Evolutionary conservation across 2,113 vertebrate genomes (phyloP).

Genomic region (Scortum barcoo): DNA sequence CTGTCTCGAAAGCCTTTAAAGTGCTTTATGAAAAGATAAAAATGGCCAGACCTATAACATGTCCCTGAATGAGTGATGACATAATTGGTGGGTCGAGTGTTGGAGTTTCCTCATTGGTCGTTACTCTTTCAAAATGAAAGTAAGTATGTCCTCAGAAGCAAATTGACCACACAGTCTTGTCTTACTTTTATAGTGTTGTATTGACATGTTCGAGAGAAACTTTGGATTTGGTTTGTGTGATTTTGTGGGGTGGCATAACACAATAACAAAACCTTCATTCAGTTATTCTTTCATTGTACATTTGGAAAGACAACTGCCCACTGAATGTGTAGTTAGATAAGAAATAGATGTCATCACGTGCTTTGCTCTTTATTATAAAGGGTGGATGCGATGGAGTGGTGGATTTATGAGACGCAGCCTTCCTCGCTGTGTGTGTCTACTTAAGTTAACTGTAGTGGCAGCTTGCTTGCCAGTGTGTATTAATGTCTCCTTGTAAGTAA

Average conservation of each 20-base stretch:
- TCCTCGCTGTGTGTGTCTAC: neutral
- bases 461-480: neutral
- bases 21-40: neutral
- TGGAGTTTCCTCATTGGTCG: no score
- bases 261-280: neutral
- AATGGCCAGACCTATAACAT: no score
- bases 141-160: no score
- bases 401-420: neutral
- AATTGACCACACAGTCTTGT: no score
- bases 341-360: neutral
- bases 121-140: no score
- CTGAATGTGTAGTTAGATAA: neutral
- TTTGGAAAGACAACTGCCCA: neutral
- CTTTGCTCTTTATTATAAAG: neutral
- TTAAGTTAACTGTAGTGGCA: neutral
- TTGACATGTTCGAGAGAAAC: neutral
- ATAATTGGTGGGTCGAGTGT: no score
- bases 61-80: no score
- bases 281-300: neutral
- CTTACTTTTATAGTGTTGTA: no score
- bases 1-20: neutral
- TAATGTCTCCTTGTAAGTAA: neutral
- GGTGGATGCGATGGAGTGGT: neutral
- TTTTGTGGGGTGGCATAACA: no score
- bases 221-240: neutral